Percentiles rank a stretch among this genome's conserved stretches.
Evolutionary conservation across 1,140 invertebrate genomes (phyloP).

Genomic region (Drosophila busckii): DNA sequence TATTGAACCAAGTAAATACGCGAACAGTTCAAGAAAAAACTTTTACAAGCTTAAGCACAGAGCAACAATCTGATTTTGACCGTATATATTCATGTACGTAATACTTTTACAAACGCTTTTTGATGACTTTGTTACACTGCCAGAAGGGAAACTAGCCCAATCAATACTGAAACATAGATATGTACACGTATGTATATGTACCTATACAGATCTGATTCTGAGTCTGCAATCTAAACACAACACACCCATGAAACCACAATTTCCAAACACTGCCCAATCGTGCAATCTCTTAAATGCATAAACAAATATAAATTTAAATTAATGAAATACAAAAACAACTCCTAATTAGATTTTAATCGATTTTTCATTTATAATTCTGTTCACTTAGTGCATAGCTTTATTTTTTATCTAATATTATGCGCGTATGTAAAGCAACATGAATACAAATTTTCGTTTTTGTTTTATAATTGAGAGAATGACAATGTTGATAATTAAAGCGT

Average conservation of each 20-base stretch:
- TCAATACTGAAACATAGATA: slow-evolving; percentile 22
- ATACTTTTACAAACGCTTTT: slow-evolving; percentile 33
- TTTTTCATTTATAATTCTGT: slow-evolving; percentile 58
- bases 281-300: slow-evolving; percentile 68
- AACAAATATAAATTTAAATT: slow-evolving; percentile 36
- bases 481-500: slow-evolving; percentile 26
- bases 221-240: slow-evolving; percentile 52
- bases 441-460: slow-evolving; percentile 50
- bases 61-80: slow-evolving; percentile 13
- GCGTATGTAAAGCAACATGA: slow-evolving; percentile 48
- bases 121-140: slow-evolving; percentile 58
- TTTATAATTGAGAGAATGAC: slow-evolving; percentile 32
- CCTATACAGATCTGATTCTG: slow-evolving; percentile 32
- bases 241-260: slow-evolving; percentile 37
- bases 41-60: too few species aligned
- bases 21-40: neutral
- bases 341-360: slow-evolving; percentile 65
- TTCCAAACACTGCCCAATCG: slow-evolving; percentile 73
- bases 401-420: slow-evolving; percentile 56
- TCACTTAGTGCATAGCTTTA: slow-evolving; percentile 75
- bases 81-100: slow-evolving; percentile 26
- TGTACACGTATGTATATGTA: slow-evolving; percentile 20
- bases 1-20: too few species aligned
- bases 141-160: slow-evolving; percentile 34
- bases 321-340: slow-evolving; percentile 45